These are phyloP conservation scores for Andrena camellia DNA, from an alignment of 2,888 invertebrate genomes.

Conservation along the genomic window DNA sequence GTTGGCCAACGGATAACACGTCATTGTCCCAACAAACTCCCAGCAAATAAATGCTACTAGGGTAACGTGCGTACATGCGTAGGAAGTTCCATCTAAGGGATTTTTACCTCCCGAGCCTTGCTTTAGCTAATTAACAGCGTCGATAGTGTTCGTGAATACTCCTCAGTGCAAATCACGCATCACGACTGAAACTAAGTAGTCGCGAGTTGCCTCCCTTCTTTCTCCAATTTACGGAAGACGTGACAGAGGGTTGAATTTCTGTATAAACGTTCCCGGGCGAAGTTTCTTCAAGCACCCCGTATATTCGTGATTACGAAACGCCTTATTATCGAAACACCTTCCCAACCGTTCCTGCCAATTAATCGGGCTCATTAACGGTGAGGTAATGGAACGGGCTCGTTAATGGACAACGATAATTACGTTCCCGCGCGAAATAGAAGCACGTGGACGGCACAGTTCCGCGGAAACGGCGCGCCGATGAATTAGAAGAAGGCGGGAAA, in stretches of 20 bases:
- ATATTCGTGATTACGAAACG: constrained; percentile 8
- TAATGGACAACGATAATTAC: constrained; percentile 28
- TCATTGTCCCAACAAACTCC: too few relatives aligned
- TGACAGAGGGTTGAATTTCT: neutral
- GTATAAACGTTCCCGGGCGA: neutral
- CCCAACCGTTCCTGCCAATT: constrained; percentile 11
- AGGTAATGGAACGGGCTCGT: constrained; percentile 20
- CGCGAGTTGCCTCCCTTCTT: neutral
- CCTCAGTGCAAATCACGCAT: too few relatives aligned
- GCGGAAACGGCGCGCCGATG: neutral
- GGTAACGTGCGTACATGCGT: neutral
- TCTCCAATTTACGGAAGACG: neutral
- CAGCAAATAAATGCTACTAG: too few relatives aligned
- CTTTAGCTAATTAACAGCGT: too few relatives aligned
- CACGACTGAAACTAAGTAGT: too few relatives aligned
- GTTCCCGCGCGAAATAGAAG: constrained; percentile 11
- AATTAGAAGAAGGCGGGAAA: neutral
- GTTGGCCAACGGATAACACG: too few relatives aligned
- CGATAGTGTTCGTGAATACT: too few relatives aligned
- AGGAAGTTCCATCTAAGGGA: too few relatives aligned
- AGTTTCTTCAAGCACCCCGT: neutral
- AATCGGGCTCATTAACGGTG: constrained; percentile 38
- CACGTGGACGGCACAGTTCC: constrained; percentile 5
- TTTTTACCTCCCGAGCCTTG: too few relatives aligned
- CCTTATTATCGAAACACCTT: constrained; percentile 4